Evolutionary conservation across 2,797 vertebrate genomes (phyloP).

Genomic region (Dryobates pubescens): DNA sequence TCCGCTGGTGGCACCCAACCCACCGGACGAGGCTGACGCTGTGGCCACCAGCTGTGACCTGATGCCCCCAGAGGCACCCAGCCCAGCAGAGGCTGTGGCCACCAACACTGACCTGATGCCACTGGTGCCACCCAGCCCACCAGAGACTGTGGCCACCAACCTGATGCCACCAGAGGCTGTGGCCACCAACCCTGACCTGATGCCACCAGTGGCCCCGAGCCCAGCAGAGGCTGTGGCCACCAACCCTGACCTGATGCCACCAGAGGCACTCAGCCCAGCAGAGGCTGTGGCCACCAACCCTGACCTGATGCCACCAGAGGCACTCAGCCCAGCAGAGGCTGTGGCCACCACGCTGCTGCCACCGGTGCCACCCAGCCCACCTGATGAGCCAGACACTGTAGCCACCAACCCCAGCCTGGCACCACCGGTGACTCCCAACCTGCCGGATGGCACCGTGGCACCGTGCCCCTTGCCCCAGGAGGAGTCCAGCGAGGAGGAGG

Average conservation of each 20-base stretch:
- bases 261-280: too few relatives aligned
- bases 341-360: accelerated
- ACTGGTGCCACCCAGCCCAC: not conserved
- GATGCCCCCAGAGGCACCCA: not conserved
- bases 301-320: not conserved
- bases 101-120: accelerated
- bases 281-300: accelerated
- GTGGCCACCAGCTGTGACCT: accelerated
- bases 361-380: not conserved
- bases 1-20: not conserved
- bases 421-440: not conserved
- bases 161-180: accelerated
- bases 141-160: accelerated
- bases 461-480: not conserved
- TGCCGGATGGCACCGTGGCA: accelerated
- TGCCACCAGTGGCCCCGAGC: too few relatives aligned
- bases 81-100: accelerated
- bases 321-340: not conserved
- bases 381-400: accelerated
- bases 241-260: accelerated
- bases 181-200: too few relatives aligned
- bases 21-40: accelerated
- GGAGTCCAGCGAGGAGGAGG: not conserved
- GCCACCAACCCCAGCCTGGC: accelerated
- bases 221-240: not conserved